A percentile compares a stretch with the other conserved stretches of the same genome.
phyloP scores from a whole-genome alignment of 1,140 invertebrate species.

The Trypoxylus dichotomus region DNA sequence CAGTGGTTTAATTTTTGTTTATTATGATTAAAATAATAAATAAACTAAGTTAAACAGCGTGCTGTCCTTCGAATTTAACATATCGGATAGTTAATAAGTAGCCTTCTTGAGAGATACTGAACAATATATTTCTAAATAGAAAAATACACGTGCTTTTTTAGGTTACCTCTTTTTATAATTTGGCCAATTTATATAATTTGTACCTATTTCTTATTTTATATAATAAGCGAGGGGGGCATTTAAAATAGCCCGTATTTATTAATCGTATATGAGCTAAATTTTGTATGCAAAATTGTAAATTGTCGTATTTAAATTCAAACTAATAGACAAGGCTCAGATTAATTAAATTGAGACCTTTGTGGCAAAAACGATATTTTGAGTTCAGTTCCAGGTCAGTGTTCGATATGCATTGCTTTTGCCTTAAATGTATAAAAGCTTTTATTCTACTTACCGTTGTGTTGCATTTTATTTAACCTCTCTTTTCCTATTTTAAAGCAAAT shows the following conservation, averaged over 20 bases:
- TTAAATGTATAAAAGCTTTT: constrained; percentile 12
- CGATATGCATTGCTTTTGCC: constrained; percentile 20
- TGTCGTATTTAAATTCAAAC: background rate
- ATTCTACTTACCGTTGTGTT: constrained; percentile 24
- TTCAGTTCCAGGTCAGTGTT: background rate
- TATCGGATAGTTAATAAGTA: no score
- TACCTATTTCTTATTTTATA: background rate
- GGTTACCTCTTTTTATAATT: no score
- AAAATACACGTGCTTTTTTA: no score
- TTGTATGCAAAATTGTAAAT: background rate
- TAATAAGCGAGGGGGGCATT: background rate
- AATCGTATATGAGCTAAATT: background rate
- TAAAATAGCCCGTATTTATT: background rate
- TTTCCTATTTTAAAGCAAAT: background rate
- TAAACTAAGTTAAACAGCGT: no score
- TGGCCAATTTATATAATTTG: background rate
- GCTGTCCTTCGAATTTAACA: no score
- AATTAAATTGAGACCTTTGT: background rate
- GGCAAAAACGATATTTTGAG: background rate
- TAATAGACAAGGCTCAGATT: background rate
- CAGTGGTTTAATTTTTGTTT: no score
- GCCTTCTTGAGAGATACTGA: no score
- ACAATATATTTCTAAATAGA: no score
- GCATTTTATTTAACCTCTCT: constrained; percentile 1
- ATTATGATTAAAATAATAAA: no score